Evolutionary conservation across 1,140 invertebrate species (phyloP), one percentile per base, ranked within the genome.

Genomic region (Aphaenogaster rudis): DNA sequence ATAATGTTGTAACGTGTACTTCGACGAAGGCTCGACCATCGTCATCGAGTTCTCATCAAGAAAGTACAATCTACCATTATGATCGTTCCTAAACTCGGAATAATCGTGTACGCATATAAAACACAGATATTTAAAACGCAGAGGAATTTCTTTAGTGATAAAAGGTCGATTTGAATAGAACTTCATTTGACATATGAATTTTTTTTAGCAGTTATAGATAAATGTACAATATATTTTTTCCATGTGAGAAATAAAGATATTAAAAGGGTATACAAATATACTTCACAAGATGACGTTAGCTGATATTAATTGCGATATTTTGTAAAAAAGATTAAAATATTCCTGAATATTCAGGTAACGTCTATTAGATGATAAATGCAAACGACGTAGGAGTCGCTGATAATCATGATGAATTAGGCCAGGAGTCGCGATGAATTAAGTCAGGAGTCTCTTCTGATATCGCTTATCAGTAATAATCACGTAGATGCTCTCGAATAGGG

Each of bases 21-120:
- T 81, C 21, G 48, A 80, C 33, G 7, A 39, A 52, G 5, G 1
- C 5, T 66, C 54, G n/a, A 50, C 42, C 33, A 39, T 13, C 13
- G 54, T 42, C 21, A 63, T 79, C 9, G n/a, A 66, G 11, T 64
- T 79, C 63, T 79, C n/a, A 42, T 39, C 61, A 21, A 21, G 42
- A n/a, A 33, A 64, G 17, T 39, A 50, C 28, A 9, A 66, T 52
- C 39, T 63, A 28, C 57, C 15, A 33, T 77, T 33, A 13, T 33
- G n/a, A 48, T 48, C 2, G 28, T 61, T 78, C 3, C 21, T 21
- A 39, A 36, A 42, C 36, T 57, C 28, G 3, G 54, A 61, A 54
- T 15, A 17, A 42, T 28, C 4, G 8, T 42, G 0, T 39, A 13
- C 28, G 7, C 3, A 21, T 39, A 3, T 42, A 21, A 72, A 72